Percentiles rank a stretch among this genome's conserved stretches.
phyloP scores from a whole-genome alignment of 2,113 vertebrate genomes.

The Pandion haliaetus region DNA sequence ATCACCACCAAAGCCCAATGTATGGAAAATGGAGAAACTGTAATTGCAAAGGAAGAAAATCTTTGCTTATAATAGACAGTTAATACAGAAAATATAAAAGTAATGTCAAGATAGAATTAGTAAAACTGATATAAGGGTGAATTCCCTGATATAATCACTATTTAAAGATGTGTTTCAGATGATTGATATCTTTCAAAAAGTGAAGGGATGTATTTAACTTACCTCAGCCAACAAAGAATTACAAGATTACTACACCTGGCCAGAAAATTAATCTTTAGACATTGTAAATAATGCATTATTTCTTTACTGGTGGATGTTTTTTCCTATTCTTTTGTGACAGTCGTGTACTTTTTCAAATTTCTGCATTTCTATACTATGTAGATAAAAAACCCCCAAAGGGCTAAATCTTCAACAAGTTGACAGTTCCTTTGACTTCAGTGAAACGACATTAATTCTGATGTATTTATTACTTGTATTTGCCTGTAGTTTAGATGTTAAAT shows the following conservation, averaged over 20 bases:
- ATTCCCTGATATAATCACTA: not conserved
- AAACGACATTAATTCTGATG: not conserved
- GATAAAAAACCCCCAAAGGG: not conserved
- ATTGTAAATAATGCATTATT: not conserved
- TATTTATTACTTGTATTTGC: not conserved
- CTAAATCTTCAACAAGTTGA: not conserved
- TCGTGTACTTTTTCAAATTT: not conserved
- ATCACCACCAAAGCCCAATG: constrained; percentile 3
- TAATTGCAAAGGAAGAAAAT: constrained; percentile 31
- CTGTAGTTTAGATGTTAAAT: not conserved
- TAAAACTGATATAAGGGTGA: not conserved
- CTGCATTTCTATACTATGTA: not conserved
- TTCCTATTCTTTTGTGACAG: not conserved
- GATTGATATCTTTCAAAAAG: not conserved
- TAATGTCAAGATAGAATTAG: not conserved
- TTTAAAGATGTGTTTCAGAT: not conserved
- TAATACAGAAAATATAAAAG: constrained; percentile 11
- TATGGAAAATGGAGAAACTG: not conserved
- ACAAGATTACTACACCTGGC: not conserved
- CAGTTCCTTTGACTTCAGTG: not conserved
- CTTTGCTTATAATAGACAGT: not conserved
- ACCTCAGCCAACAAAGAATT: not conserved
- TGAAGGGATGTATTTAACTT: not conserved
- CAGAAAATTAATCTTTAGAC: not conserved
- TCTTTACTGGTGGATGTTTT: not conserved